phyloP scores from a whole-genome alignment of 1,140 invertebrate species.

The Drosophila funebris region DNA sequence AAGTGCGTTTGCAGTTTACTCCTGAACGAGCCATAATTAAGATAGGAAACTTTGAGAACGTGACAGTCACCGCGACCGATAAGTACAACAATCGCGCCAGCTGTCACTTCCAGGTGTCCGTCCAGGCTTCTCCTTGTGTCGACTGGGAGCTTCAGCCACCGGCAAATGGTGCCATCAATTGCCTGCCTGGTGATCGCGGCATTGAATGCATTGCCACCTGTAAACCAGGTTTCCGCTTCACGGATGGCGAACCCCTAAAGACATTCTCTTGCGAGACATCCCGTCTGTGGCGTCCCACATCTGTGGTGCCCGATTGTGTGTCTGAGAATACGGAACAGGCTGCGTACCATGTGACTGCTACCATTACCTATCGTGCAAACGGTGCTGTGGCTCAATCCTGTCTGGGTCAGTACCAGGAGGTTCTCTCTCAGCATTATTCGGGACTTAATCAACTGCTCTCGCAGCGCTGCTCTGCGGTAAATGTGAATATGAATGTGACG shows the following conservation, averaged over 20 bases:
- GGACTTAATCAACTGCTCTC: conserved; percentile 93
- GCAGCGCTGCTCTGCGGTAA: conserved; percentile 96
- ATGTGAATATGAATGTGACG: conserved; percentile 97
- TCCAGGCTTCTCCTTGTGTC: conserved; percentile 96
- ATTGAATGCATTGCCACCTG: conserved; percentile 96
- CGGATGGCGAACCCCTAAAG: conserved; percentile 94
- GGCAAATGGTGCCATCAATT: conserved; percentile 94
- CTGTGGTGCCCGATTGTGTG: conserved; percentile 96
- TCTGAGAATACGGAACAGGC: conserved; percentile 97
- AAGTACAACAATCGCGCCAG: conserved; percentile 94
- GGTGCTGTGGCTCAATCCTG: conserved; percentile 93
- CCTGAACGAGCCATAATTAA: conserved; percentile 94
- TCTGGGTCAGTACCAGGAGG: conserved; percentile 93
- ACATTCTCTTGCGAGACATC: conserved; percentile 92
- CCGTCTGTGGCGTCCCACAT: conserved; percentile 91
- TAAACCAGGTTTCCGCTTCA: conserved; percentile 95
- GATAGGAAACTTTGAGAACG: conserved; percentile 96
- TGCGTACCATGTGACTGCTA: conserved; percentile 94
- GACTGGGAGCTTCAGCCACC: conserved; percentile 96
- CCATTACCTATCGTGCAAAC: conserved; percentile 94
- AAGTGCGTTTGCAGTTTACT: conserved; percentile 92
- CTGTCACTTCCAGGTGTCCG: conserved; percentile 96
- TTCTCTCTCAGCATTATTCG: conserved; percentile 91
- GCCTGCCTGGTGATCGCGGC: conserved; percentile 90
- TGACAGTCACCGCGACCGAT: conserved; percentile 95